phyloP scores from a whole-genome alignment of 2,113 vertebrate genomes.

The Dasyornis broadbenti region DNA sequence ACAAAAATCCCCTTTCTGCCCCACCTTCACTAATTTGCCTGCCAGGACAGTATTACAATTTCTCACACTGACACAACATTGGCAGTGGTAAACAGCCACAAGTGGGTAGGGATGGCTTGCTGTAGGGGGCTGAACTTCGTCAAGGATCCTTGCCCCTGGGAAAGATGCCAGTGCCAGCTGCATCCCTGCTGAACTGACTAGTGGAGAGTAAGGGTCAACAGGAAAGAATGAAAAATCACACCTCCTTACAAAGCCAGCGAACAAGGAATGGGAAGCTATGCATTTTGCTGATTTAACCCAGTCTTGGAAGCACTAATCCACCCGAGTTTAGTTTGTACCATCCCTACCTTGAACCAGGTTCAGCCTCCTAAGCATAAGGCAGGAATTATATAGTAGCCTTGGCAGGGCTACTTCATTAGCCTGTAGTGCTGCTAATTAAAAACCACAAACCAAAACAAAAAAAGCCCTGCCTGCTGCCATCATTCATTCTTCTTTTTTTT shows the following conservation, averaged over 20 bases:
- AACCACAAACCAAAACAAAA: neutral
- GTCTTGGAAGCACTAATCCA: neutral
- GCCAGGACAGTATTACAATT: neutral
- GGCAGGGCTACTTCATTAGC: neutral
- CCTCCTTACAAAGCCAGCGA: neutral
- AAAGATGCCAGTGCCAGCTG: neutral
- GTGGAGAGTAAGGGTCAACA: neutral
- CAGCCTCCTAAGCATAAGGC: neutral
- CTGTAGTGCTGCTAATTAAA: neutral
- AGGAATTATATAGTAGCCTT: neutral
- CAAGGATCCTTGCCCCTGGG: neutral
- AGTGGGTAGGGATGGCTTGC: neutral
- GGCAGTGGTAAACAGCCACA: neutral
- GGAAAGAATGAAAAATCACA: neutral
- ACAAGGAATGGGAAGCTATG: neutral
- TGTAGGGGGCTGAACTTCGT: neutral
- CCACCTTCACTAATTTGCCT: neutral
- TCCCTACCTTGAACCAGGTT: neutral
- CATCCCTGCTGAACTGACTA: neutral
- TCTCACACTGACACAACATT: neutral
- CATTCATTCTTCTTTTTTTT: neutral
- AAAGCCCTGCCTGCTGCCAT: neutral
- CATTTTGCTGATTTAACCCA: neutral
- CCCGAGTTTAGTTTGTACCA: neutral
- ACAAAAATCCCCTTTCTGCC: neutral